These are phyloP conservation scores for Norana najaformis DNA, from an alignment of 2,888 invertebrate genomes.

Conservation along the genomic window DNA sequence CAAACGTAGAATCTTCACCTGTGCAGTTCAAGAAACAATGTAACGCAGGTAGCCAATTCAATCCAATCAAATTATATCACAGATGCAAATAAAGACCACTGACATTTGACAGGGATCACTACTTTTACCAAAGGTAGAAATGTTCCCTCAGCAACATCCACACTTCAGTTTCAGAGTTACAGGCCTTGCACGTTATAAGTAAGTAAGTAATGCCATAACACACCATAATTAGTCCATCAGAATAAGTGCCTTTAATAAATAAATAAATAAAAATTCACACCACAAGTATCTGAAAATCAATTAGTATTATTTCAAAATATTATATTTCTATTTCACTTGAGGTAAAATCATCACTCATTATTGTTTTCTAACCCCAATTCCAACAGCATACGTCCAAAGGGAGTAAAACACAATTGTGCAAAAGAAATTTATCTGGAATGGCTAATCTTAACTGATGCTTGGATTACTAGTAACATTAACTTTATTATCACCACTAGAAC, in stretches of 20 bases:
- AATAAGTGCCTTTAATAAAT: no score
- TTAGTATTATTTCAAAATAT: not conserved
- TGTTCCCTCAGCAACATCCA: not conserved
- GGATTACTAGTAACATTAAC: not conserved
- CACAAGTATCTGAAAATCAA: not conserved
- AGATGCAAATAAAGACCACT: not conserved
- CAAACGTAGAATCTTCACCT: conserved; percentile 94
- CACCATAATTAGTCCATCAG: no score
- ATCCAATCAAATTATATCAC: not conserved
- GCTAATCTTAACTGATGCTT: no score
- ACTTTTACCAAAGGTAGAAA: not conserved
- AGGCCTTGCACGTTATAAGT: no score
- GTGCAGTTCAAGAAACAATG: conserved; percentile 58
- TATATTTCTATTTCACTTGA: not conserved
- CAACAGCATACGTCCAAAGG: not conserved
- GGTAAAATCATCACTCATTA: not conserved
- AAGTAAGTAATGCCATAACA: no score
- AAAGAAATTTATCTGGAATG: not conserved
- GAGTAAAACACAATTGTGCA: not conserved
- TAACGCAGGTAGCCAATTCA: not conserved
- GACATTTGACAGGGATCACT: not conserved
- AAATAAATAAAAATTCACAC: not conserved
- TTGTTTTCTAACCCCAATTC: not conserved
- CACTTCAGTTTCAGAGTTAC: no score
- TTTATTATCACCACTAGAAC: not conserved